These are phyloP conservation scores for Ceratitis capitata DNA, from an alignment of 1,140 invertebrate genomes.

Conservation along the genomic window DNA sequence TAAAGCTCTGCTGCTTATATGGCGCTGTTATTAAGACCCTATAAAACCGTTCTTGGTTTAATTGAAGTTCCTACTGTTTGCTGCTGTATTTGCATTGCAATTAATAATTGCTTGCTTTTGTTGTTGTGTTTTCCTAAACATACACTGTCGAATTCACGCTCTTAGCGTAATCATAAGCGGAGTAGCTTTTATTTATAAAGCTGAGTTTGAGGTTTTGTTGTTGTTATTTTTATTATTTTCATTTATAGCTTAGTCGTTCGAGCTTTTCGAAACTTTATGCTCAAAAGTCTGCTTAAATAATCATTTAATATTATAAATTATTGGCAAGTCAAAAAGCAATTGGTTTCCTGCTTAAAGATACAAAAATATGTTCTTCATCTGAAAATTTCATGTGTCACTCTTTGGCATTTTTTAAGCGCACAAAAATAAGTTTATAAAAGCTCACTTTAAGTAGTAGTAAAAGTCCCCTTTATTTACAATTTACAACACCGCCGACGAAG, in stretches of 20 bases:
- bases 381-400: too few relatives aligned
- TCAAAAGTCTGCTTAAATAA: not conserved
- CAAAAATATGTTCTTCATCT: too few relatives aligned
- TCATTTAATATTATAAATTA: too few relatives aligned
- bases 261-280: not conserved
- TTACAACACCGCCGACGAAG: too few relatives aligned
- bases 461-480: too few relatives aligned
- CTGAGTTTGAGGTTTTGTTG: not conserved
- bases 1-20: not conserved
- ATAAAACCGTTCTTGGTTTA: not conserved
- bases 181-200: not conserved
- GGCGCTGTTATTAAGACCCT: not conserved
- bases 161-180: not conserved
- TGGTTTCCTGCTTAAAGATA: too few relatives aligned
- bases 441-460: too few relatives aligned
- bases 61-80: not conserved
- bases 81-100: not conserved
- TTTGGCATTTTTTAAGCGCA: too few relatives aligned
- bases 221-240: not conserved
- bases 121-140: not conserved
- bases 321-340: too few relatives aligned
- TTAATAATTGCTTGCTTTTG: not conserved
- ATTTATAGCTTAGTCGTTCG: not conserved
- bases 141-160: not conserved
- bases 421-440: too few relatives aligned